Base-by-base conservation (phyloP, 2,113 vertebrate genomes). In the Labeo catla region DNA sequence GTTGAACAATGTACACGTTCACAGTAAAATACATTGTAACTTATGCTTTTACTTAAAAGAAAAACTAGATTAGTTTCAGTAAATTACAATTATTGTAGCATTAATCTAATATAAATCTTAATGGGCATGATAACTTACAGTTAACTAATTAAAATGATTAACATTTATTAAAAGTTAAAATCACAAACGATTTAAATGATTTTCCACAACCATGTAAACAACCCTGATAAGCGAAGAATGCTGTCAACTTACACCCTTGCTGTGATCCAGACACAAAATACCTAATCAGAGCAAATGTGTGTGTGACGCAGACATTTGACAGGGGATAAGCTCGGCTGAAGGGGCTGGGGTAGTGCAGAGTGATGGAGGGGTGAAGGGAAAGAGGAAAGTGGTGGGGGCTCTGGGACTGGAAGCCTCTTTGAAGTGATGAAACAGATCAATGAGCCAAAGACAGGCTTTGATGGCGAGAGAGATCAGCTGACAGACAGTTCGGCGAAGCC, bases 341-440 rank as follows among this genome's bases (percentile, higher is more conserved):
- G 45, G 50, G 70, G 34, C 28, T 66, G 79, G 66, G 12, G 21
- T 39, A 59, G 54, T 15, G 10, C 23, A 70, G 5, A 23, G n/a
- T 47, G 59, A 70, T 65, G 81, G 83, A 84, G 45, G 23, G 80
- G 43, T 83, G 80, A 61, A 57, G 9, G 50, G 80, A 39, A 16
- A 54, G 43, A 57, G 28, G 47, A 57, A 61, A 50, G 49, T 12
- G 70, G 43, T 57, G 72, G 72, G n/a, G 72, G 16, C 68, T 86
- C 47, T 61, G 76, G 65, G 61, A 43, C 57, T 88, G 19, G 57
- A 86, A 84, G 59, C 70, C 70, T 87, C 85, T 84, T 70, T 84
- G 74, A 86, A 84, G 82, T 86, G 77, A 81, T 89, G 88, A 89
- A 88, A 84, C 88, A 86, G 68, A 88, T 88, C 85, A 78, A 84